phyloP scores from a whole-genome alignment of 2,113 vertebrate genomes.

The Mandrillus leucophaeus region DNA sequence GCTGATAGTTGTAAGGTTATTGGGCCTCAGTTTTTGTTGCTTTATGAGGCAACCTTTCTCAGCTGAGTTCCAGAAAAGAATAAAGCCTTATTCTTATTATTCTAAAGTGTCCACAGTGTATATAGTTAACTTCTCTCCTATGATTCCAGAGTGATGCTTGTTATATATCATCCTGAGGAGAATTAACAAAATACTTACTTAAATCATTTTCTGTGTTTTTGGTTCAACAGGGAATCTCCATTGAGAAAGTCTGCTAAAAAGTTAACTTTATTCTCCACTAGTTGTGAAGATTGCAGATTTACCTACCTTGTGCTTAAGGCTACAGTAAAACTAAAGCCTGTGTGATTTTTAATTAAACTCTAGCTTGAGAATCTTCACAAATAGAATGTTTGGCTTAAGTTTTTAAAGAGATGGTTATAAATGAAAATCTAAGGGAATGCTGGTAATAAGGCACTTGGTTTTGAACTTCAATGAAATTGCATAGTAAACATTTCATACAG shows the following conservation, averaged over 20 bases:
- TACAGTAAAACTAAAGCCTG: not conserved
- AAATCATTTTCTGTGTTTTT: slow-evolving; percentile 40
- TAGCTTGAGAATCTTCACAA: slow-evolving; percentile 23
- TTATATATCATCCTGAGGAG: not conserved
- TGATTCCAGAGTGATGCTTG: not conserved
- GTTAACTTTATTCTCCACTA: not conserved
- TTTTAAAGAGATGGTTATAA: slow-evolving; percentile 42
- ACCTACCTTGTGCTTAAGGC: not conserved
- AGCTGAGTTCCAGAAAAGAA: not conserved
- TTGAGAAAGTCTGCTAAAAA: slow-evolving; percentile 35
- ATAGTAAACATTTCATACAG: not conserved
- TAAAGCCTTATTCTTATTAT: not conserved
- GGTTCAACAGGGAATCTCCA: not conserved
- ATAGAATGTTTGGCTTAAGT: not conserved
- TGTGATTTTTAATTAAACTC: slow-evolving; percentile 13
- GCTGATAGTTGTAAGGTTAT: not conserved
- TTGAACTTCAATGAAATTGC: slow-evolving; percentile 35
- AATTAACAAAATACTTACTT: slow-evolving; percentile 40
- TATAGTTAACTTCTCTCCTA: not conserved
- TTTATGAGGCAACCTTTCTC: not conserved
- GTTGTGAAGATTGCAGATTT: not conserved
- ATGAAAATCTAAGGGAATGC: slow-evolving; percentile 5
- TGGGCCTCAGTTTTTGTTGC: not conserved
- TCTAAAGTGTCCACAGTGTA: not conserved
- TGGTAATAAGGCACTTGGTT: slow-evolving; percentile 16